Evolutionary conservation across 2,888 invertebrate species (phyloP), one percentile per base, ranked within the genome.

Genomic region (Zeuzera pyrina): DNA sequence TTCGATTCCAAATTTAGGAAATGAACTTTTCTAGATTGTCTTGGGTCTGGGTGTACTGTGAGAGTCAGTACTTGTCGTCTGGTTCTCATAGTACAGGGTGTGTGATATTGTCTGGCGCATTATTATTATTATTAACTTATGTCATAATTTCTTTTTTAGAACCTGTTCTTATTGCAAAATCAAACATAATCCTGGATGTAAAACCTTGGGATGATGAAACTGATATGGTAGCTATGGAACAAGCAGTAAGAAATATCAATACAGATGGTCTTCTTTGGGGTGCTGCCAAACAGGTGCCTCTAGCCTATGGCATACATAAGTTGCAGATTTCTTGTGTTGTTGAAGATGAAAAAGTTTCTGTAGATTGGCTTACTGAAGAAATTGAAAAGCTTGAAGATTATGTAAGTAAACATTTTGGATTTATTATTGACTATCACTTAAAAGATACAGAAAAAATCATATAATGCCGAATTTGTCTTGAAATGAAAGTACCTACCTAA

Each of bases 121-220:
- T n/a, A n/a, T n/a, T n/a, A n/a, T n/a, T n/a, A n/a, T n/a, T 10
- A 12, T 10, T 2, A 12, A 12, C 2, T 25, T 10, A 30, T 7
- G 10, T 30, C 3, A 16, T 16, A 12, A 26, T 12, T 29, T 30
- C 34, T 34, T 34, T 63, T 61, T 36, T 61, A 91, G 91, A 98
- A 77, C 93, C 95, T 14, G 88, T 77, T 3, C 73, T 96, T 23
- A 93, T 98, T 67, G 97, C 98, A 34, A 98, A 98, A 76, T 97
- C 97, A 3, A 95, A 91, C 61, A 91, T 98, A 30, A 91, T 98
- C 46, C 84, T 98, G 45, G 97, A 98, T 77, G 91, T 97, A 1
- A 98, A 98, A 66, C 96, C 97, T 11, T 90, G 90, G 90, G 93
- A 93, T 66, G 95, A 96, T 78, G 95, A 96, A 70, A 97, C 97